Base-by-base conservation (phyloP, 2,797 vertebrate species). In the Ispidina picta region DNA sequence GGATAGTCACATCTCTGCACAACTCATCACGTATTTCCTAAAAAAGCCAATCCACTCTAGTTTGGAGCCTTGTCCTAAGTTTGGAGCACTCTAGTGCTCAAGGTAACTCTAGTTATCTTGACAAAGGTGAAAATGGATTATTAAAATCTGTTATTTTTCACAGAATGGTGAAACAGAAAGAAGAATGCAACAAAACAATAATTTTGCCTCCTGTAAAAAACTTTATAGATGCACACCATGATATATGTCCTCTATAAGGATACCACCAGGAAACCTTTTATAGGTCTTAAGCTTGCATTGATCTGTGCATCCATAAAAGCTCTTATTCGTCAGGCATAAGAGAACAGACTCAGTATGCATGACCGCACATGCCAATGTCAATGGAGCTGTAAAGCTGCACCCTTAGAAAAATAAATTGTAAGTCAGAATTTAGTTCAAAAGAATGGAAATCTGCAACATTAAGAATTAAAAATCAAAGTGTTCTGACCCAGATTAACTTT, bases 401-500 rank as follows among this genome's bases (percentile, higher is more conserved):
- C 68, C 86, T 90, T 89, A 43, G 92, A 93, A 95, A 95, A 95
- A 96, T 95, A 95, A 95, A 96, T 89, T 73, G 48, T 88, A 91
- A 89, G 86, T 90, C 89, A 84, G 84, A 91, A 83, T 92, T 96
- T 51, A 95, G 83, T 95, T 96, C 90, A 96, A 95, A 97, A 94
- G 92, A 78, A 94, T 94, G 92, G 79, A 93, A 94, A 94, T 94
- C 48, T 91, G 59, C 80, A 77, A 92, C 74, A 91, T 93, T 94
- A 96, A 80, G 92, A 92, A 95, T 94, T 93, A 96, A 95, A 96
- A 96, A 95, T 95, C 96, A 96, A 96, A 96, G 92, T 63, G 82
- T 94, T 73, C 73, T 87, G 92, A 88, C 90, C 73, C 81, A 95
- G 83, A 92, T 88, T 89, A 93, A 92, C 81, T 89, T 93, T 86